Base-by-base conservation (phyloP, 2,888 invertebrate genomes). In the Drosophila eohydei region DNA sequence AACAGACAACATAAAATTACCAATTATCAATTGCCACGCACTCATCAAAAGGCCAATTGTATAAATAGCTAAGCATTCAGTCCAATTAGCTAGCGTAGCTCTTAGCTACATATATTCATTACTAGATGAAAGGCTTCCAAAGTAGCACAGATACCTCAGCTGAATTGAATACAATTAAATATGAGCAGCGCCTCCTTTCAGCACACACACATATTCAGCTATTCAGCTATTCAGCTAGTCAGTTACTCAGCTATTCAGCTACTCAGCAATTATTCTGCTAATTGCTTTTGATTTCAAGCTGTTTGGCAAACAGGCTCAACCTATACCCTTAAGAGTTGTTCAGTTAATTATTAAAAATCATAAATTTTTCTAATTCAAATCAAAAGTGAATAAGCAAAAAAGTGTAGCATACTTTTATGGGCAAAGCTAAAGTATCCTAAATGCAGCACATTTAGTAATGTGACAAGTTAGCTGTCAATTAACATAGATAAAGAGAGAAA, bases 401-500 rank as follows among this genome's bases (percentile, higher is more conserved):
- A 64, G 7, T 48, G 30, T 65, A 58, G 80, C 78, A 65, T 68
- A 67, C 71, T 83, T 66, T 68, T 66, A n/a, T 32, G 81, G 51
- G 63, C 38, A 32, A 14, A 2, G 5, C 8, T 2, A 21, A n/a
- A 36, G n/a, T 26, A 8, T 30, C 38, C 43, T 44, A 12, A 40
- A 50, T 38, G 44, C 36, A 30, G n/a, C 46, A 46, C 44, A 59
- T 51, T 65, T 62, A 30, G 52, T 58, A 58, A 48, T 61, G 61
- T 48, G 65, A 43, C 62, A 72, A 76, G 52, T 43, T 59, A 38
- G 34, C 9, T 48, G 40, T 28, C 36, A 46, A 50, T 55, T 62
- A 55, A 48, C 21, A 52, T 56, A 60, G 34, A 46, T 34, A 28
- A 2, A 21, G 38, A 32, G 14, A 44, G 44, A 51, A 26, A 56